Base-by-base conservation (phyloP, 2,888 invertebrate species). In the Boloria selene region DNA sequence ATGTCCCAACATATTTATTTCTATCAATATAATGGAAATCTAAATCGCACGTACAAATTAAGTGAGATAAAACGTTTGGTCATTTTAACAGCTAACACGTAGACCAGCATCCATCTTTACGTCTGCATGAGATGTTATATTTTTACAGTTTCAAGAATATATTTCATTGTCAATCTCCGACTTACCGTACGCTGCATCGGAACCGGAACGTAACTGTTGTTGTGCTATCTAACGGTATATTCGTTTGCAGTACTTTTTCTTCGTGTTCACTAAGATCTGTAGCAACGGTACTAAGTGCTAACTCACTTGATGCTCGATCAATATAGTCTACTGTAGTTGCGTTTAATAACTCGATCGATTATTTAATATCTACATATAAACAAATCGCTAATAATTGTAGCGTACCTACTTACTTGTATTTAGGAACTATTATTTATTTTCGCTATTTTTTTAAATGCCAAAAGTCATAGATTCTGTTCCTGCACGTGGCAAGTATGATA, bases 151-250 rank as follows among this genome's bases (percentile, higher is more conserved):
- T 61, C 45, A 59, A 56, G 45, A 61, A 56, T 64, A 64, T 69
- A 67, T 67, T 67, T 65, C 62, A 69, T 69, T 65, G 67, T 66
- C 62, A 64, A 72, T 72, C 67, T 72, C 67, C 63, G 63, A 38
- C 67, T 65, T 53, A 59, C 73, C 76, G 64, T 64, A 53, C 59
- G 75, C 75, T 75, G 77, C 77, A 69, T 74, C 80, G 80, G 81
- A 81, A 83, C 84, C 88, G 88, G 87, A 87, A 88, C 87, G 83
- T 73, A 75, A 87, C 89, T 85, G 89, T 88, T 88, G 87, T 74
- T 79, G 75, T 82, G 86, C 84, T 77, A 70, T 78, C 70, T 88
- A 89, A 88, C 89, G 87, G 88, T 86, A 65, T 74, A 63, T 68
- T 73, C 80, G 77, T 84, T 86, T 83, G 86, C 86, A 77, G 85